Evolutionary conservation across 2,888 invertebrate species (phyloP), one percentile per base, ranked within the genome.

Genomic region (Mechanitis mazaeus): DNA sequence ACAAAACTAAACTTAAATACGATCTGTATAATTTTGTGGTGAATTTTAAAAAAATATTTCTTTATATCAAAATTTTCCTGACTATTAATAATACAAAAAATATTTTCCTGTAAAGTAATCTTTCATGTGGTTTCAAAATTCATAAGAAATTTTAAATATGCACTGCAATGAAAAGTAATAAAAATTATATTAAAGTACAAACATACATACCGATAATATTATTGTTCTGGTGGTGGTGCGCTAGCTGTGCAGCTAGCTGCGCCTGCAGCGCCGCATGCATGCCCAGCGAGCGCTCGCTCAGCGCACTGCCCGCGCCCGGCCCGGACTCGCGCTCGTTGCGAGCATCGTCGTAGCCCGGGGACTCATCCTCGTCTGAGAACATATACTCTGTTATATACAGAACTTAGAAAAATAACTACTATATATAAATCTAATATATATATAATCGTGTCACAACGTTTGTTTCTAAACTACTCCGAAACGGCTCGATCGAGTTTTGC

Each of bases 181-280:
- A 33, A 46, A 12, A 12, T 59, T 11, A 53, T 9, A 11, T 42
- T 7, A 9, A 53, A 45, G 33, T n/a, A 20, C 50, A 35, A 33
- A 45, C 28, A 28, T 45, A 91, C 92, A 86, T 73, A 92, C 92
- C 90, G 74, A 88, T 90, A 79, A 84, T 89, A 75, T 91, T 91
- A 81, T 91, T 91, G 78, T 90, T 90, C 77, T 92, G 92, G 75
- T 92, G 91, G 67, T 91, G 91, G 69, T 93, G 91, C 74, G 92
- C 88, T 71, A 92, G 85, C 76, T 92, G 92, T 75, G 92, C 85
- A 69, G 91, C 91, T 64, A 92, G 91, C 83, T 93, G 93, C 72
- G 92, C 92, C 75, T 93, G 92, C 65, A 92, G 84, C 67, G 92
- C 85, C 33, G 87, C 88, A 73, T 89, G 87, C 83, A 86, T 82